A percentile compares a stretch with the other conserved stretches of the same genome.
phyloP scores from a whole-genome alignment of 2,113 vertebrate genomes.

The Helogale parvula region DNA sequence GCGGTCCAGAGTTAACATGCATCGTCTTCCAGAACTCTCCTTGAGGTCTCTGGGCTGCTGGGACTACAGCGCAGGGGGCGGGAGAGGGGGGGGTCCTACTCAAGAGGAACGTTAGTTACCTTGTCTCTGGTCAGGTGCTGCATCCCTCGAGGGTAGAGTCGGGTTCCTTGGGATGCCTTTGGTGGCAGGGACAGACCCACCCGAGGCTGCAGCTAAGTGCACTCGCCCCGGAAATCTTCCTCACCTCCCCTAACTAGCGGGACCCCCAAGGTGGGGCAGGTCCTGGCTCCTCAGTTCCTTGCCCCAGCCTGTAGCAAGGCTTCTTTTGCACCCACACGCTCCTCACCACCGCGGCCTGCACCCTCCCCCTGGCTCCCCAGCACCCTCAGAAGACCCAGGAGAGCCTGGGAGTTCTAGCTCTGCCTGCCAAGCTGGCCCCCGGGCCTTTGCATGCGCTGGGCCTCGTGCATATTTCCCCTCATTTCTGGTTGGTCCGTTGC shows the following conservation, averaged over 20 bases:
- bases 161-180: background rate
- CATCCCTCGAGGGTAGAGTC: background rate
- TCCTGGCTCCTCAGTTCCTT: background rate
- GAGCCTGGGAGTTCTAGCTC: background rate
- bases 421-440: background rate
- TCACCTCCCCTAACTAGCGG: background rate
- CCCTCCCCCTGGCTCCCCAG: background rate
- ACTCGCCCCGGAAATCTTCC: background rate
- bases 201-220: accelerated
- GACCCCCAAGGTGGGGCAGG: background rate
- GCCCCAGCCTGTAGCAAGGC: background rate
- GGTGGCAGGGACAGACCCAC: background rate
- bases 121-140: background rate
- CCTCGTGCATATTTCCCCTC: background rate
- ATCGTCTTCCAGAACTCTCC: background rate
- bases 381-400: background rate
- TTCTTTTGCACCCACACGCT: too few relatives aligned
- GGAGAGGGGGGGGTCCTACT: background rate
- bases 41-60: background rate
- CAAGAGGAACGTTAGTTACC: background rate
- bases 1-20: background rate
- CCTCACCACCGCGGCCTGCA: too few relatives aligned
- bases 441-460: background rate
- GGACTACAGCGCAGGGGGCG: too few relatives aligned
- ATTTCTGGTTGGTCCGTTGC: background rate